Percentiles rank a stretch among this genome's conserved stretches.
Conservation (phyloP, 1,140 invertebrate species). For the Euwallacea fornicatus region DNA sequence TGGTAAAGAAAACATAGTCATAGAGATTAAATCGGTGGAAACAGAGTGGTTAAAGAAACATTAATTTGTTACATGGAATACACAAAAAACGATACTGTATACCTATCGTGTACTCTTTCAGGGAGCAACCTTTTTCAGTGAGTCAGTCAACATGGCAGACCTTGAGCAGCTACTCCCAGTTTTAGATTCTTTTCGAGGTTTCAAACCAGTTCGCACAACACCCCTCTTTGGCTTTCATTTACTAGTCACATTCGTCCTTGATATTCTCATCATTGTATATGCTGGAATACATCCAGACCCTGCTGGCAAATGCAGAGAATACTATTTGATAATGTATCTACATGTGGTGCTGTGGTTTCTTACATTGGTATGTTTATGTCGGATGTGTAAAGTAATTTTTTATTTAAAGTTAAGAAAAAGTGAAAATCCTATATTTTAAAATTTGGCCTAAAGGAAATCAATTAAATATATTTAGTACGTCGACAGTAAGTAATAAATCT, state of each 20-base stretch:
- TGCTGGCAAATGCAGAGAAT: constrained; percentile 62
- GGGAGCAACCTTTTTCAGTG: constrained; percentile 61
- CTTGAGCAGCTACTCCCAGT: constrained; percentile 58
- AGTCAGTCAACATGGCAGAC: constrained; percentile 59
- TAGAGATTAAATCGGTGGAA: constrained; percentile 6
- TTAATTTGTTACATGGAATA: constrained; percentile 28
- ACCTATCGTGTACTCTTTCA: constrained; percentile 41
- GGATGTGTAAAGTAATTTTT: neutral
- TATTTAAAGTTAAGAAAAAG: neutral
- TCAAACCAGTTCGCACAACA: constrained; percentile 58
- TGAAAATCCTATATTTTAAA: neutral
- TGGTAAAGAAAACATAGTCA: too few relatives aligned
- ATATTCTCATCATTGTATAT: constrained; percentile 62
- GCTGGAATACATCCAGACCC: constrained; percentile 59
- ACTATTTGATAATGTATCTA: constrained; percentile 67
- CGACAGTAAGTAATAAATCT: neutral
- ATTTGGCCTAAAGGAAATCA: neutral
- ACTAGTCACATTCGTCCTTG: constrained; percentile 58
- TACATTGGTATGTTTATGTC: constrained; percentile 56
- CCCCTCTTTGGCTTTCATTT: constrained; percentile 54
- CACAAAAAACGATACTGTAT: constrained; percentile 8
- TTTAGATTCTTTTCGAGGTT: constrained; percentile 56
- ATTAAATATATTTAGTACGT: neutral
- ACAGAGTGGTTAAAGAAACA: constrained; percentile 6
- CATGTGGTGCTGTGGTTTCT: constrained; percentile 65